These are phyloP conservation scores for Parazoanthus swiftii DNA, from an alignment of 92 coral and sea anemone genomes.

Conservation along the genomic window DNA sequence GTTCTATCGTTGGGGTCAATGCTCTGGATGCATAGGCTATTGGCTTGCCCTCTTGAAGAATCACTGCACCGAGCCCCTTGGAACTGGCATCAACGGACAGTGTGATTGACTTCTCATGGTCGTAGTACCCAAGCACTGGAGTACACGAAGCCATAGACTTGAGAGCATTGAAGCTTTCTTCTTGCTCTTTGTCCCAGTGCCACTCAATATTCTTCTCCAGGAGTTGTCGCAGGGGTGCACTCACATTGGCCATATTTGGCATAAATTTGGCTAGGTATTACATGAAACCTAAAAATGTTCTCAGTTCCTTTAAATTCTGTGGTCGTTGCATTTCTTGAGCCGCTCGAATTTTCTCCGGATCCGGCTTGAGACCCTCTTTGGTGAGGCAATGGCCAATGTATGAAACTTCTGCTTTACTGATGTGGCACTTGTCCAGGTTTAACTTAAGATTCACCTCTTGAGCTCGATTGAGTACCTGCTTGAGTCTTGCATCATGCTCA, in stretches of 20 bases:
- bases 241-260: slow-evolving; percentile 1
- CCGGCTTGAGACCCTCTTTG: slow-evolving; percentile 61
- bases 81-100: too few species aligned
- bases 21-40: slow-evolving; percentile 22
- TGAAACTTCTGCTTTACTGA: slow-evolving; percentile 51
- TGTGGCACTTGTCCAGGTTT: slow-evolving; percentile 58
- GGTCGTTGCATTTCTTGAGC: slow-evolving; percentile 22
- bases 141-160: too few species aligned
- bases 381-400: slow-evolving; percentile 64
- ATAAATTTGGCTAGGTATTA: slow-evolving; percentile 8
- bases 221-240: slow-evolving; percentile 21
- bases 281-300: slow-evolving; percentile 33
- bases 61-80: too few species aligned
- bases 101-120: too few species aligned
- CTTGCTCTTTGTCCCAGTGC: neutral
- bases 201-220: slow-evolving; percentile 8
- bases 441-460: slow-evolving; percentile 56
- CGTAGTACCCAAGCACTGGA: too few species aligned
- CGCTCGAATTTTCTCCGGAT: slow-evolving; percentile 57
- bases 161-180: too few species aligned
- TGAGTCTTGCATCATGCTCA: slow-evolving; percentile 60
- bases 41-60: slow-evolving; percentile 25
- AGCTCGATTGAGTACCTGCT: slow-evolving; percentile 59
- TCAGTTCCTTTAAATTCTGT: slow-evolving; percentile 22
- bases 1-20: neutral